Evolutionary conservation across 2,797 vertebrate species (phyloP), one percentile per base, ranked within the genome.

Genomic region (Melanotaenia pygmaea): DNA sequence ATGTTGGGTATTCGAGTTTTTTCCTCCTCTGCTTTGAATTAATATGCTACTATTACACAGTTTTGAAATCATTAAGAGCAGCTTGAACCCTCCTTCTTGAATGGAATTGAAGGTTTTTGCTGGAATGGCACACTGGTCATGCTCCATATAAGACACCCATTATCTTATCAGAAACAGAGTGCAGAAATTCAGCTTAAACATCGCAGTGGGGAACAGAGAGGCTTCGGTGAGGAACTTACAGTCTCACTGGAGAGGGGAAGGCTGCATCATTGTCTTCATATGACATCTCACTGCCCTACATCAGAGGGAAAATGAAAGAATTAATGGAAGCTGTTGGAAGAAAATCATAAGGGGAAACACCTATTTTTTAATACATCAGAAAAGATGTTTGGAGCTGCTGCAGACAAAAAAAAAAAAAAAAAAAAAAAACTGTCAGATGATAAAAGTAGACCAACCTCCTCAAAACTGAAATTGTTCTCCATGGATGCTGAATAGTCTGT

Each of bases 261-360:
- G 82, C 80, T 5, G 82, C 85, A 16, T 92, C 86, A 59, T 82
- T 90, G 73, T 93, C 93, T 76, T 93, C 93, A 80, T 85, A 93
- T 35, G 93, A 95, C 91, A 91, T 75, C 47, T 92, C 90, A 84
- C 90, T 92, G 82, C 85, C 93, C 95, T 95, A 13, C 9, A 85
- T 9, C 12, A 45, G 76, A 59, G 22, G 59, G 70, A 45, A 82
- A 50, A 69, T 64, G n/a, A 6, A 62, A 64, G 47, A 71, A 66
- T 67, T 28, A 20, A 28, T 30, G 26, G n/a, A 54, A 65, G 7
- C 65, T 22, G 20, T 57, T 24, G 37, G n/a, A 64, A 67, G 2
- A 59, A 70, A 35, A 68, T n/a, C 0, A 66, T n/a, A 11, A 35
- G 20, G 7, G 8, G 12, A 72, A 59, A 24, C 7, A 26, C 0